phyloP scores from a whole-genome alignment of 1,140 invertebrate species.

The Coelopa frigida region DNA sequence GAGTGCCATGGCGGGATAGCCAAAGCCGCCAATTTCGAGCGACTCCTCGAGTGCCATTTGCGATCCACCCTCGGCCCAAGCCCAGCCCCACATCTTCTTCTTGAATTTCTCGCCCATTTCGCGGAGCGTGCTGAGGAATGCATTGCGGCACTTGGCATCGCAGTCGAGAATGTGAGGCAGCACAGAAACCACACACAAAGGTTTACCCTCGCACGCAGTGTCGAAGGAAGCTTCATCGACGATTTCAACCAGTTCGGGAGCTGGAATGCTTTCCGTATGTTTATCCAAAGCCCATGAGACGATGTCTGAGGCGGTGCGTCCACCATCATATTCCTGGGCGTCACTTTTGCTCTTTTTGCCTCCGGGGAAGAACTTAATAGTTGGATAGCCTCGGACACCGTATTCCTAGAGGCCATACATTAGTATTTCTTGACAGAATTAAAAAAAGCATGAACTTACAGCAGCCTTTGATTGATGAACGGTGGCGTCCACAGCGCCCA shows the following conservation, averaged over 20 bases:
- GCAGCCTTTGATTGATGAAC: conserved; percentile 72
- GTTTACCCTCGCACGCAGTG: conserved; percentile 72
- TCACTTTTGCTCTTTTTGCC: conserved; percentile 69
- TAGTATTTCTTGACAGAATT: background rate
- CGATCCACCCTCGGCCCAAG: conserved; percentile 86
- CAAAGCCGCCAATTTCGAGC: conserved; percentile 89
- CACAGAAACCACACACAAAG: conserved; percentile 88
- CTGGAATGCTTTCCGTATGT: conserved; percentile 73
- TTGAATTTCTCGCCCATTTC: conserved; percentile 87
- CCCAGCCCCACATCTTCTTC: conserved; percentile 95
- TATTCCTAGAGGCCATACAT: conserved; percentile 51
- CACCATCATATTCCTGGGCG: conserved; percentile 77
- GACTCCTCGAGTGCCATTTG: conserved; percentile 80
- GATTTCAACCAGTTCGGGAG: conserved; percentile 83
- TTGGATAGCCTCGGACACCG: conserved; percentile 88
- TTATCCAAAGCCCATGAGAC: conserved; percentile 85
- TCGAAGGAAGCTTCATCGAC: conserved; percentile 57
- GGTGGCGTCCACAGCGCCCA: conserved; percentile 95
- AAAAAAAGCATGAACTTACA: background rate
- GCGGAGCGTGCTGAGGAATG: conserved; percentile 71
- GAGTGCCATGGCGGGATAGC: conserved; percentile 90
- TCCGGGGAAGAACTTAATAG: conserved; percentile 89
- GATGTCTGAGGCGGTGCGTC: conserved; percentile 86
- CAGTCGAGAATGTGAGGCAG: conserved; percentile 97
- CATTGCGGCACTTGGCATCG: conserved; percentile 87